Evolutionary conservation across 2,113 vertebrate genomes (phyloP).

Genomic region (Ornithorhynchus anatinus): DNA sequence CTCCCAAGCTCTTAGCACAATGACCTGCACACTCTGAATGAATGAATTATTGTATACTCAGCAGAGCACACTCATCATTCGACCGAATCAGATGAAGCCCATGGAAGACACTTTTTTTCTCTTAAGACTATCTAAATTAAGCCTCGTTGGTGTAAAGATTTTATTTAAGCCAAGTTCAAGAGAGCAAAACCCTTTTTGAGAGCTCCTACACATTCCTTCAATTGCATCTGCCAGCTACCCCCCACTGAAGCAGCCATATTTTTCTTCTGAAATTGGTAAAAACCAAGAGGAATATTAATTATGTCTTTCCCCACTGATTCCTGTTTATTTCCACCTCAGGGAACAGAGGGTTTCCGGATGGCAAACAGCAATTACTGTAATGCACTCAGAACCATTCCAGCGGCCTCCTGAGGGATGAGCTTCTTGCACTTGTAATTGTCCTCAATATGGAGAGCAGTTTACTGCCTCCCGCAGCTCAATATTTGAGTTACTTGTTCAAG

Average conservation of each 20-base stretch:
- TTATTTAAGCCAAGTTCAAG: background rate
- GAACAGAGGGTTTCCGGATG: background rate
- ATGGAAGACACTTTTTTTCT: too few species aligned
- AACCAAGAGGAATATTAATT: background rate
- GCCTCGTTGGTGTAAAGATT: too few species aligned
- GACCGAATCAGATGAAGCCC: too few species aligned
- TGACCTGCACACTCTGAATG: too few species aligned
- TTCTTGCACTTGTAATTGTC: background rate
- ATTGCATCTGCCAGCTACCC: background rate
- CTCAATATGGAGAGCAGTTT: background rate
- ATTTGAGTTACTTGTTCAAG: background rate
- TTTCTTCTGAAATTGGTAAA: background rate
- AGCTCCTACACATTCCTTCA: background rate
- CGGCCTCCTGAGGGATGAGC: background rate
- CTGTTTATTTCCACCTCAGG: background rate
- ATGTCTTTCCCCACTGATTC: background rate
- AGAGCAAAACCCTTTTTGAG: background rate
- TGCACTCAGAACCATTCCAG: background rate
- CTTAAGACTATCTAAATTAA: too few species aligned
- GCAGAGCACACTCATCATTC: too few species aligned
- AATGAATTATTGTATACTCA: too few species aligned
- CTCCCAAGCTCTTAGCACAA: too few species aligned
- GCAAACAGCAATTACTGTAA: background rate
- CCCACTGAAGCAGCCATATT: background rate
- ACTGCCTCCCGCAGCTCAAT: background rate